Percentiles rank a stretch among this genome's conserved stretches.
phyloP scores from a whole-genome alignment of 2,888 invertebrate genomes.

The Poecilobothrus nobilitatus region DNA sequence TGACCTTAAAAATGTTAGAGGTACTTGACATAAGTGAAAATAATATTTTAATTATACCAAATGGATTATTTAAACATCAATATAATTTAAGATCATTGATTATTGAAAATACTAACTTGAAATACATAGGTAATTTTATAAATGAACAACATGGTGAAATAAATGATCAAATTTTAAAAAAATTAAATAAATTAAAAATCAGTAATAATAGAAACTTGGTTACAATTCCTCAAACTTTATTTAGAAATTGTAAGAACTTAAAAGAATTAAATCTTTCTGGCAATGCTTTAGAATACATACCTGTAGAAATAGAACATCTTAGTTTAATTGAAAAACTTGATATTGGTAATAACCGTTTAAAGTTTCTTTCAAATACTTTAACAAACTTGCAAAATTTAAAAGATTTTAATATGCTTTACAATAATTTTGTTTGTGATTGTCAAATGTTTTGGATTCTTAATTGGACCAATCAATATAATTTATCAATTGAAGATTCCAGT shows the following conservation, averaged over 20 bases:
- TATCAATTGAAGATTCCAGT: constrained; percentile 38
- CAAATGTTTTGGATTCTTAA: constrained; percentile 68
- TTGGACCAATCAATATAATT: constrained; percentile 48
- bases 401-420: constrained; percentile 59
- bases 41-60: constrained; percentile 48
- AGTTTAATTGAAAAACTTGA: constrained; percentile 53
- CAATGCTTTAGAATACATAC: constrained; percentile 56
- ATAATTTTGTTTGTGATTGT: constrained; percentile 82
- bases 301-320: constrained; percentile 36
- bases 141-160: constrained; percentile 41
- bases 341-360: constrained; percentile 61
- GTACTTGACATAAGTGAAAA: constrained; percentile 53
- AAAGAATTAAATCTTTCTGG: constrained; percentile 59
- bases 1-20: constrained; percentile 45
- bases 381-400: constrained; percentile 54
- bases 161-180: constrained; percentile 46
- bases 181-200: constrained; percentile 54
- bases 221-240: constrained; percentile 55
- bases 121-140: constrained; percentile 48
- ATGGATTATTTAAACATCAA: constrained; percentile 53
- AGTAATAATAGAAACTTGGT: constrained; percentile 53
- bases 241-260: constrained; percentile 53
- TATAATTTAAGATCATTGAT: constrained; percentile 50
- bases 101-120: constrained; percentile 59
- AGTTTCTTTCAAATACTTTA: constrained; percentile 61